Conservation (phyloP, 2,797 vertebrate species). For the Halcyon smyrnensis region DNA sequence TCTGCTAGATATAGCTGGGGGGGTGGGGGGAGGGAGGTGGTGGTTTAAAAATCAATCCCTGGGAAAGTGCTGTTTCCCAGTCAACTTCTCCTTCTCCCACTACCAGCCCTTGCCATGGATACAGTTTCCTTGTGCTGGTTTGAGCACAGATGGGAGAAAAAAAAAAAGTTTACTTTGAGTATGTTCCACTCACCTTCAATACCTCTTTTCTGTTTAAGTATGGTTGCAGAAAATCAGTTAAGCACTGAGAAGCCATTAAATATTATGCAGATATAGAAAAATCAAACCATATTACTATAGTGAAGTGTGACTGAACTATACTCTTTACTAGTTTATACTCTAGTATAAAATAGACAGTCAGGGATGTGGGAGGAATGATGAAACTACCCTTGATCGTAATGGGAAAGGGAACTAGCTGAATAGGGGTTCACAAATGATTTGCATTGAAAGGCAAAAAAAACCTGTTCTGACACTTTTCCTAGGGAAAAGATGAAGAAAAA, state of each 20-base stretch:
- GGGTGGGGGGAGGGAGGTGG: neutral
- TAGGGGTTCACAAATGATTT: neutral
- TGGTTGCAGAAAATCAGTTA: neutral
- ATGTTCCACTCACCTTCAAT: neutral
- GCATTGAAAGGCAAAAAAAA: neutral
- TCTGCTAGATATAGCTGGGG: slow-evolving; percentile 48
- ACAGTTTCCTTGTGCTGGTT: neutral
- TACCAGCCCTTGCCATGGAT: neutral
- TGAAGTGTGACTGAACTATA: neutral
- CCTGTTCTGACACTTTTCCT: neutral
- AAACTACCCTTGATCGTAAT: fast-evolving
- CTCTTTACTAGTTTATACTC: neutral
- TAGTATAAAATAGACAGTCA: neutral
- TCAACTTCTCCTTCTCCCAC: slow-evolving; percentile 30
- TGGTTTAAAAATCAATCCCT: slow-evolving; percentile 74
- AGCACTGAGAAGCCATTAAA: neutral
- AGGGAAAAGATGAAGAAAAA: neutral
- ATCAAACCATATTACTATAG: neutral
- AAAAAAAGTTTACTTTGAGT: neutral
- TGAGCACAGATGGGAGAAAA: neutral
- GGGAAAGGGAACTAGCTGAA: neutral
- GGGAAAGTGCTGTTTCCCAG: slow-evolving; percentile 64
- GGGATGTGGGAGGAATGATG: neutral
- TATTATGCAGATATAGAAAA: neutral
- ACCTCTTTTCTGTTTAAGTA: neutral